These are phyloP conservation scores for Streblospio benedicti DNA, from an alignment of 1,140 invertebrate genomes.

Conservation along the genomic window DNA sequence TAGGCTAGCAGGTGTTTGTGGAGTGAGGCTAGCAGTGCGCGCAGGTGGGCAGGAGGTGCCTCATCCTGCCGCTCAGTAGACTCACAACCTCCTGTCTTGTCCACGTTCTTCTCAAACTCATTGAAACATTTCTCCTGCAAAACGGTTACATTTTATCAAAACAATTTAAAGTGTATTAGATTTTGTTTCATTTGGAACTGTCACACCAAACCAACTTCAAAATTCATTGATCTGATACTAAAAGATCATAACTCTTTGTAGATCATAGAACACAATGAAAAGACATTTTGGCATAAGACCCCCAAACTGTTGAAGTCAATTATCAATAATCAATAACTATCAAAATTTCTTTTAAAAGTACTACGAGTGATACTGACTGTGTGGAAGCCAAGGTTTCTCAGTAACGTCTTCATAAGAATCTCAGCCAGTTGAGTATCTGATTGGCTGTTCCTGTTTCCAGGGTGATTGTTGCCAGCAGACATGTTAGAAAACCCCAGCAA, in stretches of 20 bases:
- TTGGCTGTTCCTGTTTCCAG: constrained; percentile 12
- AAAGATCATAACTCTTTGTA: no score
- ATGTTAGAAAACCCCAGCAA: constrained; percentile 52
- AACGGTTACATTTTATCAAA: no score
- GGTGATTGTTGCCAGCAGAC: no score
- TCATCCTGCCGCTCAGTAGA: constrained; percentile 14
- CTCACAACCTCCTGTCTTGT: constrained; percentile 22
- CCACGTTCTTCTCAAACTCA: constrained; percentile 39
- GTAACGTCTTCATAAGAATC: constrained; percentile 53
- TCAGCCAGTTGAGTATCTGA: constrained; percentile 48
- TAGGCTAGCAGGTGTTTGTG: constrained; percentile 57
- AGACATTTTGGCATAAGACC: no score
- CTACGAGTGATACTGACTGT: constrained; percentile 47
- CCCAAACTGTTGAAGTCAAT: no score
- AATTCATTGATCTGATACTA: not conserved
- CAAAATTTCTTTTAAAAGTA: constrained; percentile 8
- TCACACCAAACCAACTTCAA: no score
- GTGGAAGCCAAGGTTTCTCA: constrained; percentile 52
- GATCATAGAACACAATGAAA: no score
- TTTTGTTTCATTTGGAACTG: no score
- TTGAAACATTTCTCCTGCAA: constrained; percentile 42
- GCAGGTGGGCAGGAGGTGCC: constrained; percentile 46
- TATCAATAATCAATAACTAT: no score
- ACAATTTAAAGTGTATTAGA: no score
- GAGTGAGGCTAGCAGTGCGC: constrained; percentile 52